Percentiles rank a stretch among this genome's conserved stretches.
phyloP scores from a whole-genome alignment of 1,140 invertebrate species.

The Drosophila auraria region DNA sequence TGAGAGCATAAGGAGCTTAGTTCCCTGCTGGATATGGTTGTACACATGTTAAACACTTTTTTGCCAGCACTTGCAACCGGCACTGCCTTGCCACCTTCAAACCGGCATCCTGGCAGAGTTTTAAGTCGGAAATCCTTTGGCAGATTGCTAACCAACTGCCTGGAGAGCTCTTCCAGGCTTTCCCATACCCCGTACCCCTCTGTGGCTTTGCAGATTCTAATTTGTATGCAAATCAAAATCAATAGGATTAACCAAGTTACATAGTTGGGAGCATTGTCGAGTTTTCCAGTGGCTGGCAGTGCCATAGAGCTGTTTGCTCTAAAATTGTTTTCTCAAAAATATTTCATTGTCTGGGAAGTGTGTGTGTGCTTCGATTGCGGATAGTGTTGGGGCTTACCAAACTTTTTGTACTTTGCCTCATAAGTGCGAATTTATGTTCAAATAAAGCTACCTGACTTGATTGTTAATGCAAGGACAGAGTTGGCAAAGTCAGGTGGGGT shows the following conservation, averaged over 20 bases:
- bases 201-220: conserved; percentile 63
- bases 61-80: conserved; percentile 34
- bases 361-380: conserved; percentile 22
- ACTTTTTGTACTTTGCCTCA: conserved; percentile 62
- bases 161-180: conserved; percentile 9
- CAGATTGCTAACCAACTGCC: conserved; percentile 59
- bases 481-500: neutral
- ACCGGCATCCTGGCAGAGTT: conserved; percentile 33
- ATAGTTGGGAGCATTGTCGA: conserved; percentile 56
- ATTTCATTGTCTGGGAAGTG: conserved; percentile 47
- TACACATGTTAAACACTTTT: conserved; percentile 82
- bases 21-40: conserved; percentile 57
- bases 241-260: conserved; percentile 82
- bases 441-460: conserved; percentile 42
- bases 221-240: conserved; percentile 84
- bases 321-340: conserved; percentile 79
- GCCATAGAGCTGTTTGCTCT: conserved; percentile 37
- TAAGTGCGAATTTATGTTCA: conserved; percentile 64
- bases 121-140: conserved; percentile 66
- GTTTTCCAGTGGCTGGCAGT: conserved; percentile 24
- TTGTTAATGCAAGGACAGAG: conserved; percentile 18
- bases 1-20: conserved; percentile 55
- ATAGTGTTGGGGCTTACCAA: conserved; percentile 63
- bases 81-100: conserved; percentile 35
- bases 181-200: neutral